Percentiles rank a stretch among this genome's conserved stretches.
Evolutionary conservation across 2,113 vertebrate genomes (phyloP).

Genomic region (Burhinus bistriatus): DNA sequence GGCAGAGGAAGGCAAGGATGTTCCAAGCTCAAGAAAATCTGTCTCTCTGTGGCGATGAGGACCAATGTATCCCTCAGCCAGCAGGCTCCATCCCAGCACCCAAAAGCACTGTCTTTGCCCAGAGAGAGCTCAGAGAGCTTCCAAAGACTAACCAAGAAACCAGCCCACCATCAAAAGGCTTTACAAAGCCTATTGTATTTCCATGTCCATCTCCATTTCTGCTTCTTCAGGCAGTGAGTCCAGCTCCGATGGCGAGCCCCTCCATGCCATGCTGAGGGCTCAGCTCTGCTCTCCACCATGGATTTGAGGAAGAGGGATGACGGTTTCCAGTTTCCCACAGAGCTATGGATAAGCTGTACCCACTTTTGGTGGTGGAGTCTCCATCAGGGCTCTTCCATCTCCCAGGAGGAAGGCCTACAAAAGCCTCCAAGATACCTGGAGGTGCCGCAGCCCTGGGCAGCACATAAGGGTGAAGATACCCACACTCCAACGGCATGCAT

Average conservation of each 20-base stretch:
- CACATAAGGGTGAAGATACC: not conserved
- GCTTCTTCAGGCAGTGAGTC: not conserved
- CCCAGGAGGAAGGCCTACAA: not conserved
- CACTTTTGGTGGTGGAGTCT: not conserved
- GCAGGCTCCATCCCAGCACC: not conserved
- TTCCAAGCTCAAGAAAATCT: not conserved
- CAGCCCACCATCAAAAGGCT: not conserved
- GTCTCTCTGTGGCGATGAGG: not conserved
- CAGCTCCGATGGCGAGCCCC: not conserved
- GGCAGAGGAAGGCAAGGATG: not conserved
- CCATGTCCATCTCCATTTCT: not conserved
- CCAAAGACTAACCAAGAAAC: not conserved
- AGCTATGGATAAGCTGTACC: not conserved
- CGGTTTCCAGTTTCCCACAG: not conserved
- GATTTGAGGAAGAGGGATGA: not conserved
- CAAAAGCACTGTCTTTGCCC: not conserved
- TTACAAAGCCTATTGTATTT: not conserved
- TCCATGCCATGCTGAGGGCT: rapidly evolving
- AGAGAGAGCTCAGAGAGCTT: not conserved
- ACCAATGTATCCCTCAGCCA: rapidly evolving
- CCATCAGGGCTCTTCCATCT: not conserved
- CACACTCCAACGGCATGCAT: rapidly evolving
- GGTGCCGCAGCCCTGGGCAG: not conserved
- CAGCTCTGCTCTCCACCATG: not conserved
- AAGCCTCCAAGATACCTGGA: not conserved